Evolutionary conservation across 2,797 vertebrate species (phyloP).

Genomic region (Bradypus variegatus): DNA sequence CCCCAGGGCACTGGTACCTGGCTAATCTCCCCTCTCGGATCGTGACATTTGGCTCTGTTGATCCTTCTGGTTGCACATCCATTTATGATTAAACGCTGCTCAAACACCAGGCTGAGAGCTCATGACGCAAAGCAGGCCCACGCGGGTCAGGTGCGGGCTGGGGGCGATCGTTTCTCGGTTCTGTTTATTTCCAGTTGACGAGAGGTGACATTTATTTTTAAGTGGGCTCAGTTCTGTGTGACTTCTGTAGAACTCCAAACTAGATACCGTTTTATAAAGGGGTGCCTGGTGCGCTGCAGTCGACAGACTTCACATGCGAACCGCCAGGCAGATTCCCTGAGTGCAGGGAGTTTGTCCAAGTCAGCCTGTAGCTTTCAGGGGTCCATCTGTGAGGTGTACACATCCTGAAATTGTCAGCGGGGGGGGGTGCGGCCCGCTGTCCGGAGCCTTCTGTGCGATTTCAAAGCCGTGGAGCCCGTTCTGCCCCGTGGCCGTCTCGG

Average conservation of each 20-base stretch:
- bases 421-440: background rate
- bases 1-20: background rate
- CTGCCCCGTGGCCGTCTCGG: rapidly evolving
- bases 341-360: background rate
- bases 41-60: slow-evolving; percentile 19
- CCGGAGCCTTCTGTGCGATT: rapidly evolving
- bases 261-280: background rate
- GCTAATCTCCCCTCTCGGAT: background rate
- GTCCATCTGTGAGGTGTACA: background rate
- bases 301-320: background rate
- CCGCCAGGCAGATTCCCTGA: background rate
- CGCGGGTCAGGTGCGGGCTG: background rate
- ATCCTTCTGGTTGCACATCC: slow-evolving; percentile 46
- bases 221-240: slow-evolving; percentile 25
- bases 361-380: background rate
- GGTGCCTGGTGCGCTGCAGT: rapidly evolving
- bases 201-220: slow-evolving; percentile 42
- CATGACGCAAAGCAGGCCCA: slow-evolving; percentile 54
- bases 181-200: slow-evolving; percentile 41
- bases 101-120: slow-evolving; percentile 58
- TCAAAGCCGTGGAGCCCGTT: background rate
- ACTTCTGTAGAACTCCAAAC: background rate
- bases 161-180: background rate
- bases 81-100: slow-evolving; percentile 71
- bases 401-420: background rate